Base-by-base conservation (phyloP, 2,888 invertebrate genomes). In the Eristalis pertinax region DNA sequence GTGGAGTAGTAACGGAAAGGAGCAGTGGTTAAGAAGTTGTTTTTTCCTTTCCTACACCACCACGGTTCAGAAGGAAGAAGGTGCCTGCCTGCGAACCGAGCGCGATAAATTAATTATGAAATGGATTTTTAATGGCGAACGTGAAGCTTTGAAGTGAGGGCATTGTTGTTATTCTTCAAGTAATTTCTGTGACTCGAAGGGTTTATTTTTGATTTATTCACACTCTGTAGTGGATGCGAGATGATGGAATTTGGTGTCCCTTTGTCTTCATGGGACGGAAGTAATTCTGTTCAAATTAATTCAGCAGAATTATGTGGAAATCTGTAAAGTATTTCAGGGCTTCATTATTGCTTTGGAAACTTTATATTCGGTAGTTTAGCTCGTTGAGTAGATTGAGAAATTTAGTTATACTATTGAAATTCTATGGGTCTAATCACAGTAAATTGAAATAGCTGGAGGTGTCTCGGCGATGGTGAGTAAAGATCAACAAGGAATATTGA, bases 41-140 rank as follows among this genome's bases (percentile, higher is more conserved):
- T 43, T 29, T 43, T 43, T 26, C 5, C 26, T 26, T 43, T 29
- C n/a, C 67, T 4, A 43, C 26, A 15, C 5, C 26, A 38, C 26
- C 60, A 24, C 13, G 2, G 58, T 56, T 15, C 13, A n/a, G 4
- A 24, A n/a, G 29, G 43, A 29, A 67, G 26, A 60, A 60, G 60
- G 60, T 60, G 69, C 22, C 19, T 69, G 32, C 35, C 56, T 38
- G 26, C 32, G 70, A 58, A 11, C 22, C 24, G 38, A 70, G 60
- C 26, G 70, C 60, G 60, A 70, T 70, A 70, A 70, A 70, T 70
- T 70, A 70, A 70, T 70, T 70, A 70, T 70, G 60, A 70, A 70
- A 70, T 70, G 58, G 24, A 70, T 70, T 70, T 70, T 70, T 70
- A 60, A 70, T 60, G 60, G 70, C 22, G 35, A 60, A 70, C 58